Percentiles rank a stretch among this genome's conserved stretches.
Evolutionary conservation across 2,888 invertebrate genomes (phyloP).

Genomic region (Cenopis cana): DNA sequence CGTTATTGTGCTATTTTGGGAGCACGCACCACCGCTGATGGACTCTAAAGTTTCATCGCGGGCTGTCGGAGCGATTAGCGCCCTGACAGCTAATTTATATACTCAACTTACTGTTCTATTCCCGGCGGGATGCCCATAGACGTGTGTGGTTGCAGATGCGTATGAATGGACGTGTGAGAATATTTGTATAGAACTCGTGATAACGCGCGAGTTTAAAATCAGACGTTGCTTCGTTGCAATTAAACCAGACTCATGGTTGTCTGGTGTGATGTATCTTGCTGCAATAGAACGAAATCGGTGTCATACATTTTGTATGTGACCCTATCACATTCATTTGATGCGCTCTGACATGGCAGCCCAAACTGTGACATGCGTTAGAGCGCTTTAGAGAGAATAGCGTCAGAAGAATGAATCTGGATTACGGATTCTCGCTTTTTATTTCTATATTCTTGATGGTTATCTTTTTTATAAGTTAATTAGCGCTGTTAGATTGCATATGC

Average conservation of each 20-base stretch:
- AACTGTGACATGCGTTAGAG: no score
- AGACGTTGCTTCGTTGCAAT: constrained; percentile 3
- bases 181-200: background rate
- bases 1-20: constrained; percentile 78
- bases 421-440: no score
- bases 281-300: no score
- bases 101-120: constrained; percentile 84
- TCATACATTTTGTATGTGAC: no score
- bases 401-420: no score
- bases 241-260: background rate
- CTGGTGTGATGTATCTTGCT: no score
- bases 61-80: constrained; percentile 83
- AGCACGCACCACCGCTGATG: constrained; percentile 76
- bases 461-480: no score
- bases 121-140: constrained; percentile 66
- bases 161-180: constrained; percentile 32
- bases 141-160: constrained; percentile 41
- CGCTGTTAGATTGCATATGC: no score
- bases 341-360: no score
- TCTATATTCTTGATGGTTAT: no score
- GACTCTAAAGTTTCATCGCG: constrained; percentile 83
- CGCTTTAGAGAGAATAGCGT: no score
- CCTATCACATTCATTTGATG: no score
- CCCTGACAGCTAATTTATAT: constrained; percentile 84
- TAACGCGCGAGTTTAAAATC: background rate